Evolutionary conservation across 2,797 vertebrate species (phyloP).

Genomic region (Paguma larvata): DNA sequence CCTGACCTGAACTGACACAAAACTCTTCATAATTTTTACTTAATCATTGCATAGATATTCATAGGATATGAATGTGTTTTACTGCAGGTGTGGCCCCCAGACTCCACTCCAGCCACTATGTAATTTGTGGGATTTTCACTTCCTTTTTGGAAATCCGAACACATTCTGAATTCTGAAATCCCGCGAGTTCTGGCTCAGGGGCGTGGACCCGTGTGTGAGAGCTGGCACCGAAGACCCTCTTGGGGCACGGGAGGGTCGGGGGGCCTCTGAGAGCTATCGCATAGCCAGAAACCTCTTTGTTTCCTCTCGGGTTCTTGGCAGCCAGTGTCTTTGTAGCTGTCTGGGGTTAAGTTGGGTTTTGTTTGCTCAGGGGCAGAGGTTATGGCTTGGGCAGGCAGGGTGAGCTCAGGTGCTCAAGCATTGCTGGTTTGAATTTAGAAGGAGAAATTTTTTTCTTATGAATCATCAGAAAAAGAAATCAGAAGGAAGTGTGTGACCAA

Average conservation of each 20-base stretch:
- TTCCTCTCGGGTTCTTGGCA: slow-evolving; percentile 26
- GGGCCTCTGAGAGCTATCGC: neutral
- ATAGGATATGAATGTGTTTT: neutral
- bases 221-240: neutral
- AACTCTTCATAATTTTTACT: neutral
- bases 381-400: slow-evolving; percentile 56
- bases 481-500: slow-evolving; percentile 82
- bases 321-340: neutral
- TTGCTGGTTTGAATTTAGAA: slow-evolving; percentile 72
- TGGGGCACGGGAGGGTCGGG: neutral
- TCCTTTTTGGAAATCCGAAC: slow-evolving; percentile 31
- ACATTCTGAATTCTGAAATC: neutral
- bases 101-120: neutral
- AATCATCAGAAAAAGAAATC: slow-evolving; percentile 84
- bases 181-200: neutral
- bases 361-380: slow-evolving; percentile 58
- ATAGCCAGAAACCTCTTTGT: neutral
- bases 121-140: neutral
- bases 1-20: neutral
- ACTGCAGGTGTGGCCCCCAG: neutral
- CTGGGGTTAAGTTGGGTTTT: slow-evolving; percentile 57
- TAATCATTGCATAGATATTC: neutral
- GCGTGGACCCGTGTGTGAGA: neutral
- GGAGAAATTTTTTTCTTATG: slow-evolving; percentile 65
- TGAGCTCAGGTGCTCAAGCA: slow-evolving; percentile 33